Percentiles rank a stretch among this genome's conserved stretches.
Conservation (phyloP, 2,113 vertebrate species). For the Hemiprocne comata region DNA sequence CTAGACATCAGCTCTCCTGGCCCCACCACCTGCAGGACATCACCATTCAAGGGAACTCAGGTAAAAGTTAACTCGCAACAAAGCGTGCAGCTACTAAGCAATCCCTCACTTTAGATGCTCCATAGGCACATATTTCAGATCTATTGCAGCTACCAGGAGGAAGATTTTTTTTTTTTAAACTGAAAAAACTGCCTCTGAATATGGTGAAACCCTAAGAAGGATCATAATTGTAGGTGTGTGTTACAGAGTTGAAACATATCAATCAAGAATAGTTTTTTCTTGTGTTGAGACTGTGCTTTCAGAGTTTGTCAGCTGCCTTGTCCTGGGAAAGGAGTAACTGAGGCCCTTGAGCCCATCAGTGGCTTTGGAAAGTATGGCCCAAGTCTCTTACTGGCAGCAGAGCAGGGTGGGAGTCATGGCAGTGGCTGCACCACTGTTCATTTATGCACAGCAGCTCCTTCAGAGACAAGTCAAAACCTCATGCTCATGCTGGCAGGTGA, state of each 20-base stretch:
- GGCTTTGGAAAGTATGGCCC: background rate
- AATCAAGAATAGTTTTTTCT: background rate
- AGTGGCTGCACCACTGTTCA: background rate
- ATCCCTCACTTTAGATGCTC: background rate
- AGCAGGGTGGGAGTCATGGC: rapidly evolving
- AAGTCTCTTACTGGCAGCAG: background rate
- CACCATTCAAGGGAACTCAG: background rate
- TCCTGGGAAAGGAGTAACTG: background rate
- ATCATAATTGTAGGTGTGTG: background rate
- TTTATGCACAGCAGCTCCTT: background rate
- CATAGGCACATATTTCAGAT: background rate
- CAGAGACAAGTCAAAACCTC: background rate
- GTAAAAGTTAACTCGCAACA: background rate
- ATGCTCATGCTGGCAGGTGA: background rate
- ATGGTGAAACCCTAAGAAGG: background rate
- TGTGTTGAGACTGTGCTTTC: background rate
- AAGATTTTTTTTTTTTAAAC: background rate
- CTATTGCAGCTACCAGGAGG: background rate
- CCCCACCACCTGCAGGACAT: background rate
- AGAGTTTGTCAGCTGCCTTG: background rate
- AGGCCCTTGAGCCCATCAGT: background rate
- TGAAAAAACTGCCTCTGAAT: background rate
- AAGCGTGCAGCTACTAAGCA: background rate
- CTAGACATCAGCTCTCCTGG: background rate
- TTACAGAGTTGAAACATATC: background rate